Conservation (phyloP, 2,113 vertebrate genomes). For the Lycaon pictus region DNA sequence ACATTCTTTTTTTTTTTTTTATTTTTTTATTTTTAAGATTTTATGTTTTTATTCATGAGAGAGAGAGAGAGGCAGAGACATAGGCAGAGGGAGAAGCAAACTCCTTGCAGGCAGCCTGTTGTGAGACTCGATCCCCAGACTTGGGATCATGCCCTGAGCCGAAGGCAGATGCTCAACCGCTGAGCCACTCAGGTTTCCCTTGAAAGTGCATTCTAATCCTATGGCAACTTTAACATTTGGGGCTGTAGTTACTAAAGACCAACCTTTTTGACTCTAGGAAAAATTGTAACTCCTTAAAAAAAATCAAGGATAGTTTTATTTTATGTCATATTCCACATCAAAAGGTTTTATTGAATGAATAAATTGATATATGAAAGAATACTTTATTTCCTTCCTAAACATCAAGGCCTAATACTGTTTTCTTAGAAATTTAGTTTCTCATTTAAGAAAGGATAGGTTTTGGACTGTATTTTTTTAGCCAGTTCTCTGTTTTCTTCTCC, state of each 20-base stretch:
- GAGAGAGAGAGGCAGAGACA: too few species aligned
- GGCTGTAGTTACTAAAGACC: not conserved
- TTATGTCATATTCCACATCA: slow-evolving; percentile 19
- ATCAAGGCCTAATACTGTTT: not conserved
- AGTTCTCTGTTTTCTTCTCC: not conserved
- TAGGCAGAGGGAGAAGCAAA: too few species aligned
- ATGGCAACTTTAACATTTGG: slow-evolving; percentile 13
- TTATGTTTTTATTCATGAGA: too few species aligned
- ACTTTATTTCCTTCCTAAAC: not conserved
- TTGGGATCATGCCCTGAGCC: too few species aligned
- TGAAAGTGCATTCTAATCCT: not conserved
- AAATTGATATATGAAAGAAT: not conserved
- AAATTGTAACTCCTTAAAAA: not conserved
- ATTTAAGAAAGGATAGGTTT: not conserved
- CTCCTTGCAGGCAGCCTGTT: too few species aligned
- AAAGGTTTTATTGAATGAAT: not conserved
- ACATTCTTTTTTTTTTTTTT: not conserved
- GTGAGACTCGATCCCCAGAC: too few species aligned
- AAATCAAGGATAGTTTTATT: not conserved
- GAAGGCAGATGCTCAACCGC: too few species aligned
- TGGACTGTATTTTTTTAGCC: not conserved
- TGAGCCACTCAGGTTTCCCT: not conserved
- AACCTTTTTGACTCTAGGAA: not conserved
- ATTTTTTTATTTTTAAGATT: not conserved
- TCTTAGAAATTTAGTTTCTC: not conserved